Conservation (phyloP, 2,797 vertebrate species). For the Sebastolobus altivelis region DNA sequence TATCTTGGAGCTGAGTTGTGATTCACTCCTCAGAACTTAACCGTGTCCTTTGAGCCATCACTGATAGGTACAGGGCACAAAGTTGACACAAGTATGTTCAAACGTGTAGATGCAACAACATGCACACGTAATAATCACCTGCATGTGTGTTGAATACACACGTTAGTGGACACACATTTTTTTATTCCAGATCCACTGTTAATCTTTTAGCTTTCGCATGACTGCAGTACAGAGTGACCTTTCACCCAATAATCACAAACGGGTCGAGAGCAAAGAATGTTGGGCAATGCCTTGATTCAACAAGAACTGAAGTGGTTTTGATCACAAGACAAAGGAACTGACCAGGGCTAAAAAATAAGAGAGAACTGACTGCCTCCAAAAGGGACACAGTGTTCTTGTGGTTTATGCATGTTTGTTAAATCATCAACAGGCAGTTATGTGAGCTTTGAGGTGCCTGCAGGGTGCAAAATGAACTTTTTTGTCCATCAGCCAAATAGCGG, state of each 20-base stretch:
- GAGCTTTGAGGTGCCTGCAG: background rate
- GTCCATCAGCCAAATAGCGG: background rate
- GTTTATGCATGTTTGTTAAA: background rate
- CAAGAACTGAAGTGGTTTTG: conserved; percentile 37
- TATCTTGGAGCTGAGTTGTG: conserved; percentile 3
- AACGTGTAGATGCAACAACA: background rate
- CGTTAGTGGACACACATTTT: background rate
- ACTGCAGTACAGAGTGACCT: conserved; percentile 19
- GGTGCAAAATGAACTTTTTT: background rate
- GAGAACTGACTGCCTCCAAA: background rate
- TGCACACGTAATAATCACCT: background rate
- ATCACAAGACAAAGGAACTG: conserved; percentile 40
- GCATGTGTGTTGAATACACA: background rate
- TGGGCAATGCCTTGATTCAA: conserved; percentile 26
- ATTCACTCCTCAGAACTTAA: background rate
- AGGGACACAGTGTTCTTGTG: background rate
- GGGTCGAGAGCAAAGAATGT: background rate
- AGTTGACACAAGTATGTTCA: conserved; percentile 10
- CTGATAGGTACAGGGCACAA: conserved; percentile 20
- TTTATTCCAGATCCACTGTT: background rate
- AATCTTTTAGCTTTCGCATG: conserved; percentile 14
- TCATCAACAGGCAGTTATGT: background rate
- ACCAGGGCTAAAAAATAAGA: conserved; percentile 1
- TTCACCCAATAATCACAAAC: conserved; percentile 41
- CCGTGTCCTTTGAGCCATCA: conserved; percentile 25